These are phyloP conservation scores for Automeris io DNA, from an alignment of 2,888 invertebrate genomes.

Conservation along the genomic window DNA sequence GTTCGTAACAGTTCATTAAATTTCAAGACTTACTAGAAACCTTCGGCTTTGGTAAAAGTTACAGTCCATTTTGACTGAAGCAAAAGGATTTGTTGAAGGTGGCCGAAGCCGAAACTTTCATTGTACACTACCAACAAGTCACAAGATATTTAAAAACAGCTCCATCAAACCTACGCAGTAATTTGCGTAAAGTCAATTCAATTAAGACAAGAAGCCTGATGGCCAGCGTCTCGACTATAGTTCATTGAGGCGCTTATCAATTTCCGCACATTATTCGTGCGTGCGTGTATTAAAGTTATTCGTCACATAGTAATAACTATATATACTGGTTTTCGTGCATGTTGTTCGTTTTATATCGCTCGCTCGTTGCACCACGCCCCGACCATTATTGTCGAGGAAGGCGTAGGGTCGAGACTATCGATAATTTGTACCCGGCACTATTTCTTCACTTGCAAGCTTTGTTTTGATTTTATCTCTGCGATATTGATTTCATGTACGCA, in stretches of 20 bases:
- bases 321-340: slow-evolving; percentile 38
- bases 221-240: slow-evolving; percentile 21
- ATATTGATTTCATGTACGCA: slow-evolving; percentile 6
- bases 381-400: slow-evolving; percentile 53
- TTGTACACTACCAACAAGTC: neutral
- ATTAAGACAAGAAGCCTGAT: slow-evolving; percentile 28
- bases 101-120: neutral
- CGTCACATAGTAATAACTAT: slow-evolving; percentile 61
- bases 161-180: slow-evolving; percentile 2
- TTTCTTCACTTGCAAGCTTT: slow-evolving; percentile 7
- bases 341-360: slow-evolving; percentile 42
- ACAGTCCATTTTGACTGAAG: too few species aligned
- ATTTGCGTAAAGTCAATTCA: slow-evolving; percentile 16
- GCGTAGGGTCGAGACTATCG: slow-evolving; percentile 40
- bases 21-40: too few species aligned
- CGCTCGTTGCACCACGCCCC: slow-evolving; percentile 48
- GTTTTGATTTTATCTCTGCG: slow-evolving; percentile 6
- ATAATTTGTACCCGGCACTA: slow-evolving; percentile 23
- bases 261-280: slow-evolving; percentile 38
- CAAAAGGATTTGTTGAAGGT: too few species aligned
- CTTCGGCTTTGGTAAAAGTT: too few species aligned
- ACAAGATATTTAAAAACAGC: neutral
- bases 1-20: too few species aligned
- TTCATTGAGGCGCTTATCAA: slow-evolving; percentile 26
- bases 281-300: slow-evolving; percentile 36